Evolutionary conservation across 2,888 invertebrate genomes (phyloP), one percentile per base, ranked within the genome.

Genomic region (Mimas tiliae): DNA sequence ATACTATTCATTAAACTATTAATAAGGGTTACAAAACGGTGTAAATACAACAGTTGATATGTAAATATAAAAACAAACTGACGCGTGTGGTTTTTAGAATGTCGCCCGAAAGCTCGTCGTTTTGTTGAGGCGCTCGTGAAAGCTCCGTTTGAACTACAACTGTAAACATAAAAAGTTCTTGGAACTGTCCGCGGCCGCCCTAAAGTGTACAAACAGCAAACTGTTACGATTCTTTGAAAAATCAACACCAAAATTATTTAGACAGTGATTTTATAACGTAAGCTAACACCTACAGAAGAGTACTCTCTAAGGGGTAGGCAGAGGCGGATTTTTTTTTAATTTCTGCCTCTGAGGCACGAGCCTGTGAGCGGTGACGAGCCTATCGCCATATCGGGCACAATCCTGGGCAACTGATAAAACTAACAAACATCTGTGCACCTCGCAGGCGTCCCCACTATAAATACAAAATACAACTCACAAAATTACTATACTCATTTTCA

Each of bases 21-120:
- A 38, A 1, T 16, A 34, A 9, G 11, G 16, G 0, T 69, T 73
- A 75, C 75, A 27, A 14, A 14, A 62, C 78, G 69, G 79, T 86
- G 81, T 82, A 63, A 83, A 66, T 6, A 67, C 38, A 7, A 1
- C 38, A 63, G 50, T 70, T 73, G 74, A 78, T 78, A 79, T 76
- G 78, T 79, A 78, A 74, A 73, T 83, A 80, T 70, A 82, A 86
- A 64, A 85, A 86, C 82, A 86, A 83, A 84, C 76, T 77, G 70
- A 71, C 55, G 34, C 65, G 65, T 63, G 69, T 69, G 70, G 72
- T 77, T 78, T 77, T 77, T 75, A 74, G 76, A 76, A 74, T 77
- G 78, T 78, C 58, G 58, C 58, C 72, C 74, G 77, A 75, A 77
- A 78, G 73, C 72, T 62, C 63, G 45, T 62, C 19, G 38, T 58